Percentiles rank a stretch among this genome's conserved stretches.
phyloP scores from a whole-genome alignment of 2,888 invertebrate genomes.

The Melolontha melolontha region DNA sequence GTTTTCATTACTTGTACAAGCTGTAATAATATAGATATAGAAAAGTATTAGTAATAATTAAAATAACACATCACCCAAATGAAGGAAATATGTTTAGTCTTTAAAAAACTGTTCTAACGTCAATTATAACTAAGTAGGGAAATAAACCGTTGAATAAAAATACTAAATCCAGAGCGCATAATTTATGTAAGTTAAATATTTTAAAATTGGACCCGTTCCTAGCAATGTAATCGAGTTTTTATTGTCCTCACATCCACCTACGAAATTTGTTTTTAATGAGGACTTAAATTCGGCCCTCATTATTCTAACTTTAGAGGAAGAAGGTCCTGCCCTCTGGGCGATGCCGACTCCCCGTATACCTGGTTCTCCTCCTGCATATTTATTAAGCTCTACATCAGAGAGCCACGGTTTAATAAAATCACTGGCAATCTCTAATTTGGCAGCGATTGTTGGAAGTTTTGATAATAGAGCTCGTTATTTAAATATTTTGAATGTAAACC shows the following conservation, averaged over 20 bases:
- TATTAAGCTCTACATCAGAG: slow-evolving; percentile 46
- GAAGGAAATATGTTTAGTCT: too few species aligned
- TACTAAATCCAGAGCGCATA: neutral
- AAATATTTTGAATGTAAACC: slow-evolving; percentile 26
- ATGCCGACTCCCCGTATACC: slow-evolving; percentile 35
- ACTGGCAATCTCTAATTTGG: slow-evolving; percentile 47
- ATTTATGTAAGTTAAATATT: neutral
- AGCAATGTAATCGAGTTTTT: slow-evolving; percentile 7
- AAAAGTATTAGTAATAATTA: too few species aligned
- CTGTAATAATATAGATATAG: too few species aligned
- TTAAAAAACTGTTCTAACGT: too few species aligned
- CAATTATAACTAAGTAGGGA: too few species aligned
- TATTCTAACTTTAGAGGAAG: slow-evolving; percentile 47
- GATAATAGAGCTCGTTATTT: slow-evolving; percentile 47
- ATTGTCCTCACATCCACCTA: slow-evolving; percentile 44
- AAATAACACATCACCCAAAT: too few species aligned
- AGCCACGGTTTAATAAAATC: slow-evolving; percentile 47
- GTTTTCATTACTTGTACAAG: too few species aligned
- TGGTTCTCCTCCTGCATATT: slow-evolving; percentile 48
- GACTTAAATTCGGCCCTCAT: slow-evolving; percentile 48
- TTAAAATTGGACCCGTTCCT: slow-evolving; percentile 12
- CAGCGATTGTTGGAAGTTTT: slow-evolving; percentile 43
- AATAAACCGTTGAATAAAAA: too few species aligned
- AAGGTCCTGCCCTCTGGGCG: slow-evolving; percentile 45
- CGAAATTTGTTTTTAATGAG: slow-evolving; percentile 50